Conservation (phyloP, 2,888 invertebrate genomes). For the Aspidiotus rigidus region DNA sequence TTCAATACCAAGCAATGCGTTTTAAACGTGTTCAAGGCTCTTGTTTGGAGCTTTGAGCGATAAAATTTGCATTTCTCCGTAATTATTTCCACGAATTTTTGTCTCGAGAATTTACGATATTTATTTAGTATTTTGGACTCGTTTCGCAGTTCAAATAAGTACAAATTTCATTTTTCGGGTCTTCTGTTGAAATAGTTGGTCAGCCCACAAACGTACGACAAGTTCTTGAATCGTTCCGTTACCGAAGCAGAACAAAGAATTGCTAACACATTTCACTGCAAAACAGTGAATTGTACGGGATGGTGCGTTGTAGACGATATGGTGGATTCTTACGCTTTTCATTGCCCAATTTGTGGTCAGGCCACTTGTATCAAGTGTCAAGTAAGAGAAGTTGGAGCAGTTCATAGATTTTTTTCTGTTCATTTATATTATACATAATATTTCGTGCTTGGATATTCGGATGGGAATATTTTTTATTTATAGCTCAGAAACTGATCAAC, state of each 20-base stretch:
- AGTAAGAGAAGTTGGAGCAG: constrained; percentile 45
- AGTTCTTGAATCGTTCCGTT: constrained; percentile 68
- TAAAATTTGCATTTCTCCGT: too few species aligned
- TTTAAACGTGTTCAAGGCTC: too few species aligned
- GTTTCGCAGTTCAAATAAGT: too few species aligned
- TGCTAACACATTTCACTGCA: constrained; percentile 76
- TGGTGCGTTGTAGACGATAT: constrained; percentile 83
- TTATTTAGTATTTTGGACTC: too few species aligned
- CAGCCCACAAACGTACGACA: constrained; percentile 61
- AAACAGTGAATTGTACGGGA: constrained; percentile 76
- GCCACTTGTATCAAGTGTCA: constrained; percentile 80
- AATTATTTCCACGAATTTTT: too few species aligned
- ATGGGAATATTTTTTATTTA: not conserved
- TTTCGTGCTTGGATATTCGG: too few species aligned
- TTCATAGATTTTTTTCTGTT: not conserved
- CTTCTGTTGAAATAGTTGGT: constrained; percentile 49
- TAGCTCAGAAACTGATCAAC: not conserved
- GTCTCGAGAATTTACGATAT: too few species aligned
- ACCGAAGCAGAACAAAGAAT: constrained; percentile 72
- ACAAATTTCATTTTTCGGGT: too few species aligned
- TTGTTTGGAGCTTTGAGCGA: too few species aligned
- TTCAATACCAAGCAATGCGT: too few species aligned
- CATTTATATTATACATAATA: too few species aligned
- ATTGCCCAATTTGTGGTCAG: constrained; percentile 70
- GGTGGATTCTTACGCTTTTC: constrained; percentile 64